Base-by-base conservation (phyloP, 2,797 vertebrate species). In the Euphonia xanthogaster region DNA sequence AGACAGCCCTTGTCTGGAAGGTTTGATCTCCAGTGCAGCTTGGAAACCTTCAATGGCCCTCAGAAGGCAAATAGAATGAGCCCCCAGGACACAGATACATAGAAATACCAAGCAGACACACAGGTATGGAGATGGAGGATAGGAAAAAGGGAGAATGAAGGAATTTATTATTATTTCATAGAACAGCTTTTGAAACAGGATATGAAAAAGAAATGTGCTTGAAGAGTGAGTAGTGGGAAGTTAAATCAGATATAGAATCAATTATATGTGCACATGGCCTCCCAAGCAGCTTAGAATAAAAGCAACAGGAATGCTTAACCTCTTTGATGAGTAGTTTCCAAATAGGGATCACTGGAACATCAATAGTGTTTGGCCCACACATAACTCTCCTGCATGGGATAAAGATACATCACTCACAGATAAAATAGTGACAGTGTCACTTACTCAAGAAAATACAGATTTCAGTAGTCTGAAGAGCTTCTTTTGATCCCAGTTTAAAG, bases 301-400 rank as follows among this genome's bases (percentile, higher is more conserved):
- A 67, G n/a, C 33, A 88, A 91, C 5, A 92, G 25, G 95, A 96
- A 88, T 57, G 10, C 15, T 73, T 44, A 51, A 98, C 98, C 98
- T 98, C 98, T 93, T 98, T 98, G 95, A 98, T 71, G 67, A 98
- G 98, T 47, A 98, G 96, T 94, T 98, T 98, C 98, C 98, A 98
- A 92, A 98, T 37, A 61, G 98, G 98, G 17, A 95, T 93, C 79
- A 98, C 96, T 88, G 98, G 97, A 87, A 98, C 98, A 76, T 98
- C 97, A 16, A 98, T 98, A 82, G 93, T 82, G 62, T 98, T 98
- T 71, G 97, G 98, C 23, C 98, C 98, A 87, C 98, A 98, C 79
- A 98, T 94, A 76, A 97, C 63, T 91, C 97, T 98, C 98, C 98
- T 98, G 77, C 11, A 71, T 7, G 9, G 35, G 73, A 75, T 83